Percentiles rank a stretch among this genome's conserved stretches.
These are phyloP conservation scores for Distichodus sexfasciatus DNA, from an alignment of 2,797 vertebrate species.

Conservation along the genomic window DNA sequence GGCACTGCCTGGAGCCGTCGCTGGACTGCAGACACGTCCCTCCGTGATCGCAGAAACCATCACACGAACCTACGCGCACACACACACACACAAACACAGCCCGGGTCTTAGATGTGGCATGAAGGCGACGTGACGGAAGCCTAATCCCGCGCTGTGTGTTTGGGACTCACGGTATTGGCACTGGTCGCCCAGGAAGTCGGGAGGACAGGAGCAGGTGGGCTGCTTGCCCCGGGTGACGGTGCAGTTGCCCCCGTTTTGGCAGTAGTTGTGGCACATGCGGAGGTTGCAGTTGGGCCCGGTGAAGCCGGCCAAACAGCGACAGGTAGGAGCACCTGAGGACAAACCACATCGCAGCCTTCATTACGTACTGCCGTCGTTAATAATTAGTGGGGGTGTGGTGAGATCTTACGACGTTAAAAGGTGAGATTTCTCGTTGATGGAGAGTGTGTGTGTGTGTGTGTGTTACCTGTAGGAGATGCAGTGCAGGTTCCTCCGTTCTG, in stretches of 20 bases:
- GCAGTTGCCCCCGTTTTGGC: slow-evolving; percentile 87
- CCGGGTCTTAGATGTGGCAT: too few species aligned
- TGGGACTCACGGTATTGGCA: slow-evolving; percentile 90
- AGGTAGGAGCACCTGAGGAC: slow-evolving; percentile 84
- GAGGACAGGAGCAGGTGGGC: slow-evolving; percentile 83
- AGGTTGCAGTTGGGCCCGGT: slow-evolving; percentile 88
- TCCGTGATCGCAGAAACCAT: slow-evolving; percentile 80
- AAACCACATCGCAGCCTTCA: too few species aligned
- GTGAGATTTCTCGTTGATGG: too few species aligned
- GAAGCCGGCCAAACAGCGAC: slow-evolving; percentile 88
- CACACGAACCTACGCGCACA: slow-evolving; percentile 79
- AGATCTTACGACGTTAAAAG: too few species aligned
- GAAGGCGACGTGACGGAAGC: too few species aligned
- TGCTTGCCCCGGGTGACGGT: slow-evolving; percentile 91
- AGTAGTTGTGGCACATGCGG: slow-evolving; percentile 85
- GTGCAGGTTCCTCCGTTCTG: slow-evolving; percentile 92
- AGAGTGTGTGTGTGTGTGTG: background rate
- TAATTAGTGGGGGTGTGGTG: too few species aligned
- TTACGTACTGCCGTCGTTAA: too few species aligned
- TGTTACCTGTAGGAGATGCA: slow-evolving; percentile 85
- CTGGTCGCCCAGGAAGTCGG: slow-evolving; percentile 83
- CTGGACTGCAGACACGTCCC: slow-evolving; percentile 82
- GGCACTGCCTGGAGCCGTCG: slow-evolving; percentile 77
- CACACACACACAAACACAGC: background rate
- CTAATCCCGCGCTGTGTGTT: too few species aligned